phyloP scores from a whole-genome alignment of 2,113 vertebrate species.

The Neodontobutis hainanensis region DNA sequence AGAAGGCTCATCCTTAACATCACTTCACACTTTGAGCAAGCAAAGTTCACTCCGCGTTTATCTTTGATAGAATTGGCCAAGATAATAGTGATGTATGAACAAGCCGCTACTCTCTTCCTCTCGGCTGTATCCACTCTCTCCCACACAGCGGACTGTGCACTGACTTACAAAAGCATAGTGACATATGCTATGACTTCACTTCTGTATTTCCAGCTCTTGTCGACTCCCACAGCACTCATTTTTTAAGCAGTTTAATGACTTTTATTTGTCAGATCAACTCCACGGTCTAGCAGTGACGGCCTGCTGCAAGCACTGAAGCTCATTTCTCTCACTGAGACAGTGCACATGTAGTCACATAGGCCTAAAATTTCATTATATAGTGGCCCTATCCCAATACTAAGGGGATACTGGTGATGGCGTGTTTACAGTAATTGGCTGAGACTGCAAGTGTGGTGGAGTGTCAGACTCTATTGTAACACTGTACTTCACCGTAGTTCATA shows the following conservation, averaged over 20 bases:
- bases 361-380: slow-evolving; percentile 4
- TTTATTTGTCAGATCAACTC: slow-evolving; percentile 55
- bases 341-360: slow-evolving; percentile 19
- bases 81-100: slow-evolving; percentile 63
- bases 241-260: slow-evolving; percentile 64
- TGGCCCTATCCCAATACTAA: background rate
- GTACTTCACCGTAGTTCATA: too few species aligned
- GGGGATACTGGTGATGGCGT: too few species aligned
- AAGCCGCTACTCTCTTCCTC: slow-evolving; percentile 20
- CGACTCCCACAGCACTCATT: slow-evolving; percentile 58
- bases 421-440: too few species aligned
- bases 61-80: slow-evolving; percentile 58
- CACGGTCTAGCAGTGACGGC: slow-evolving; percentile 29
- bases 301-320: slow-evolving; percentile 19
- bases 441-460: too few species aligned
- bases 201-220: slow-evolving; percentile 43
- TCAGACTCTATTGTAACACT: too few species aligned
- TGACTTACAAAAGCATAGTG: slow-evolving; percentile 57
- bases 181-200: slow-evolving; percentile 67
- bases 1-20: slow-evolving; percentile 72
- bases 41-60: slow-evolving; percentile 75
- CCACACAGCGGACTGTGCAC: slow-evolving; percentile 33
- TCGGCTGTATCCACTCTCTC: slow-evolving; percentile 25
- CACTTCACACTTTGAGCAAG: slow-evolving; percentile 77
- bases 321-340: slow-evolving; percentile 15